Conservation (phyloP, 2,113 vertebrate species). For the Paratilapia polleni region DNA sequence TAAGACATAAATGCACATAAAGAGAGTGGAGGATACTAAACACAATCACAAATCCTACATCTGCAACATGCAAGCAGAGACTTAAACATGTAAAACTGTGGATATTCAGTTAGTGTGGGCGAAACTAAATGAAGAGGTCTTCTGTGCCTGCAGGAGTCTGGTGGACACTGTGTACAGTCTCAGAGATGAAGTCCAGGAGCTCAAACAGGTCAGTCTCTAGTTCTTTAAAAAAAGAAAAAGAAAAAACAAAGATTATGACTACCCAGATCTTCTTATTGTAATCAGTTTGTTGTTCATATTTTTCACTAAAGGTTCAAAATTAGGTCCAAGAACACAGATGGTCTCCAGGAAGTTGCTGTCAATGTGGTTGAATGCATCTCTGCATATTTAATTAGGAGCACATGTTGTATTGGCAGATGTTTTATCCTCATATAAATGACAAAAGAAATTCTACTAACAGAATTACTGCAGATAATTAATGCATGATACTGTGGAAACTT, state of each 20-base stretch:
- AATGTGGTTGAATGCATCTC: neutral
- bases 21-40: neutral
- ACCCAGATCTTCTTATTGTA: neutral
- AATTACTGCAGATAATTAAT: neutral
- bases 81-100: neutral
- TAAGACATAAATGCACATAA: neutral
- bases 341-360: neutral
- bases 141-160: constrained; percentile 85
- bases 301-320: neutral
- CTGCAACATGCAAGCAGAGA: neutral
- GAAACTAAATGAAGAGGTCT: neutral
- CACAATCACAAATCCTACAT: neutral
- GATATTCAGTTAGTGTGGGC: neutral
- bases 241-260: neutral
- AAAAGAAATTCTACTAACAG: neutral
- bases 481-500: neutral
- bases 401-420: neutral
- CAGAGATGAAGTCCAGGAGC: constrained; percentile 95
- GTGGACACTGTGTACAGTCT: constrained; percentile 97
- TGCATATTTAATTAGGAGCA: neutral
- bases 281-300: neutral
- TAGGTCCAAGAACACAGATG: constrained; percentile 1
- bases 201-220: constrained; percentile 87
- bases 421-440: neutral
- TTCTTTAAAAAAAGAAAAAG: neutral